Conservation (phyloP, 2,113 vertebrate genomes). For the Microcebus jonahi region DNA sequence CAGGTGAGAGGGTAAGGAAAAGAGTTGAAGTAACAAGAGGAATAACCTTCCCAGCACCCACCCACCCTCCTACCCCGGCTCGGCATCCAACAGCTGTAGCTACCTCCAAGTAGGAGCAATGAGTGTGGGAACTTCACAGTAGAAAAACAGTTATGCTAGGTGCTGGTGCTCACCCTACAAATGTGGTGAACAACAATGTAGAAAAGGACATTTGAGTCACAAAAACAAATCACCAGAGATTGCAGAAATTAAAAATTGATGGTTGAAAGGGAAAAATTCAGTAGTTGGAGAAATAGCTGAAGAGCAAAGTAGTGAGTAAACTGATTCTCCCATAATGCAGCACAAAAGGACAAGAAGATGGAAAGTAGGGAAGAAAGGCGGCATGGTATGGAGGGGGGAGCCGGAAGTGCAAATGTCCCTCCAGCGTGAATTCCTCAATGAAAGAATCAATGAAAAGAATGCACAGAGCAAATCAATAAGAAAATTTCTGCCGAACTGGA, state of each 20-base stretch:
- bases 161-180: neutral
- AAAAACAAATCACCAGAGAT: neutral
- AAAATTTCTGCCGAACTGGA: conserved; percentile 12
- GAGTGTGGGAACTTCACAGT: neutral
- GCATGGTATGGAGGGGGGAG: neutral
- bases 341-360: neutral
- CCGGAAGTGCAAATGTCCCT: neutral
- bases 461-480: neutral
- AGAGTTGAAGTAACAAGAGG: neutral
- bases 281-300: neutral
- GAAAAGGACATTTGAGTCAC: neutral
- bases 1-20: neutral
- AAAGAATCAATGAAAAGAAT: neutral
- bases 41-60: neutral
- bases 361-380: neutral
- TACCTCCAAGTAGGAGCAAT: neutral
- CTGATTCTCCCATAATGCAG: neutral
- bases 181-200: neutral
- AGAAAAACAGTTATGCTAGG: neutral
- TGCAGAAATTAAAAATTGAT: neutral
- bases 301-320: neutral
- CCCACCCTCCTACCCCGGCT: too few species aligned
- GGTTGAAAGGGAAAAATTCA: neutral
- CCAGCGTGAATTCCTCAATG: neutral
- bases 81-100: neutral